A percentile compares a stretch with the other conserved stretches of the same genome.
These are phyloP conservation scores for Platerodrilus igneus DNA, from an alignment of 2,888 invertebrate species.

Conservation along the genomic window DNA sequence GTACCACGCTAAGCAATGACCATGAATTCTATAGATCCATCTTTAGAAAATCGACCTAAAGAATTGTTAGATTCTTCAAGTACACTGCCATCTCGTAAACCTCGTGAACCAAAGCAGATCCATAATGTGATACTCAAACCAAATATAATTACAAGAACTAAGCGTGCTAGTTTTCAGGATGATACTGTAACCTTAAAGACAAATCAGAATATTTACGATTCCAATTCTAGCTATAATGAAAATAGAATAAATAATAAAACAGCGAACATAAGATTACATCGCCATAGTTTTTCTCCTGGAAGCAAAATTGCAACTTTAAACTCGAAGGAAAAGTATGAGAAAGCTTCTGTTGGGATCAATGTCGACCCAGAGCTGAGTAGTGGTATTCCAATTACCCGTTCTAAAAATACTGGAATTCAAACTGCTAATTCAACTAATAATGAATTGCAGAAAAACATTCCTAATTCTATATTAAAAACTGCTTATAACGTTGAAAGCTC, in stretches of 20 bases:
- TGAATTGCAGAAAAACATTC: slow-evolving; percentile 7
- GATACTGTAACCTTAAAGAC: slow-evolving; percentile 11
- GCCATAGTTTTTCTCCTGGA: slow-evolving; percentile 12
- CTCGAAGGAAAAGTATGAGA: slow-evolving; percentile 24
- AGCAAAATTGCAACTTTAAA: slow-evolving; percentile 19
- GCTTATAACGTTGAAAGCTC: slow-evolving; percentile 17
- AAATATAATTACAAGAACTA: no score
- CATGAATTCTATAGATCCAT: no score
- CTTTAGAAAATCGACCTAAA: no score
- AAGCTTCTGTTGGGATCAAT: no score
- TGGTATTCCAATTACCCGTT: no score
- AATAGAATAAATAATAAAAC: slow-evolving; percentile 22
- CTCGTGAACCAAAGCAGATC: no score
- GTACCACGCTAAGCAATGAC: no score
- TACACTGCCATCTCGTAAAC: no score
- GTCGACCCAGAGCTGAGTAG: no score
- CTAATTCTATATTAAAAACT: slow-evolving; percentile 12
- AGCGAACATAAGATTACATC: slow-evolving; percentile 23
- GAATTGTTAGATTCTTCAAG: no score
- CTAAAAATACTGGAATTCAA: no score
- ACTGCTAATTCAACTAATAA: slow-evolving; percentile 18
- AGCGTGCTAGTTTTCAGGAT: slow-evolving; percentile 13
- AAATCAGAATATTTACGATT: slow-evolving; percentile 15
- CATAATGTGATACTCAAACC: no score
- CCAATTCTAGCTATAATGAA: slow-evolving; percentile 9